phyloP scores from a whole-genome alignment of 2,113 vertebrate species.

The Paracanthobrama guichenoti region DNA sequence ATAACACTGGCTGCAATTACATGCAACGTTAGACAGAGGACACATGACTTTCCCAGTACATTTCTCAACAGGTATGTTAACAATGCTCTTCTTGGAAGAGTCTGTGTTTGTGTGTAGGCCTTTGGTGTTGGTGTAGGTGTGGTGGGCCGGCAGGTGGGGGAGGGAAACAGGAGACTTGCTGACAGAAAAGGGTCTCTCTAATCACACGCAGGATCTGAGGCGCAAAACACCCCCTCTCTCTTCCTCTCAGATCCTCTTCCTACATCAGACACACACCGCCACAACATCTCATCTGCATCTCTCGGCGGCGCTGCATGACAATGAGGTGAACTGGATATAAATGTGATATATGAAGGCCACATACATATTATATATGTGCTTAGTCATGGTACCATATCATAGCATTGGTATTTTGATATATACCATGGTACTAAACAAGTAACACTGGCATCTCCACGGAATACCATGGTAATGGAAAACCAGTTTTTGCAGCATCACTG shows the following conservation, averaged over 20 bases:
- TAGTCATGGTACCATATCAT: not conserved
- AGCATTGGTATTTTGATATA: not conserved
- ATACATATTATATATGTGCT: not conserved
- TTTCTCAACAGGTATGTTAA: slow-evolving; percentile 39
- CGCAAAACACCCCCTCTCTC: not conserved
- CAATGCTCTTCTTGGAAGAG: slow-evolving; percentile 3
- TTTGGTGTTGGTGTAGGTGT: slow-evolving; percentile 4
- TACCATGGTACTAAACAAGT: not conserved
- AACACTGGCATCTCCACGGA: not conserved
- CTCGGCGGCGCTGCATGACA: slow-evolving; percentile 15
- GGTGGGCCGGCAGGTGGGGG: slow-evolving; percentile 20
- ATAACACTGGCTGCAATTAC: slow-evolving; percentile 13
- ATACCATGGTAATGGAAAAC: not conserved
- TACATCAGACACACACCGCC: not conserved
- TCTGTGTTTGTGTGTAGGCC: slow-evolving; percentile 1
- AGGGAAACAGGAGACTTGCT: not conserved
- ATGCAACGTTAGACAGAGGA: not conserved
- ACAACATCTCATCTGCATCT: not conserved
- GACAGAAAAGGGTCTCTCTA: slow-evolving; percentile 34
- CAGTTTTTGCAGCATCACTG: not conserved
- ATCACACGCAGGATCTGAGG: slow-evolving; percentile 43
- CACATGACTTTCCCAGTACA: slow-evolving; percentile 7
- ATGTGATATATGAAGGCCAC: not conserved
- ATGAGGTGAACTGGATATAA: not conserved
- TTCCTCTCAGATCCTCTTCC: slow-evolving; percentile 27